Evolutionary conservation across 2,797 vertebrate genomes (phyloP).

Genomic region (Hipposideros larvatus): DNA sequence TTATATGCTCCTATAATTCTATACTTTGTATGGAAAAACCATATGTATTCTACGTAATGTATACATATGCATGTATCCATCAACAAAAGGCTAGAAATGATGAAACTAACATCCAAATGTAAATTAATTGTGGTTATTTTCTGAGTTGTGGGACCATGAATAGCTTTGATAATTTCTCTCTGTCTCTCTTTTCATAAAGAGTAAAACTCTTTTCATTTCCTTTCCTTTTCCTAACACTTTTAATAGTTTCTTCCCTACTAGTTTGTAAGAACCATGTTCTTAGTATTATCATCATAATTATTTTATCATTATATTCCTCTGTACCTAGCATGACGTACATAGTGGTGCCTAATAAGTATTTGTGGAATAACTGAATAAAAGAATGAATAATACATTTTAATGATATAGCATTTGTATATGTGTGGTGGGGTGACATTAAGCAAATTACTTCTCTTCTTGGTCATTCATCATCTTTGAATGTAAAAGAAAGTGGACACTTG

Average conservation of each 20-base stretch:
- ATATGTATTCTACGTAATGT: background rate
- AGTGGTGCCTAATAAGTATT: background rate
- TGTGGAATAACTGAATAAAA: background rate
- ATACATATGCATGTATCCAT: background rate
- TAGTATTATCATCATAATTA: background rate
- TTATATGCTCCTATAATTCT: background rate
- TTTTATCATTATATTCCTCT: background rate
- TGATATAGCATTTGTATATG: background rate
- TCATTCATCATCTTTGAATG: background rate
- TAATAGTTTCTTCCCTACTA: background rate
- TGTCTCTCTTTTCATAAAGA: background rate
- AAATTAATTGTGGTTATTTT: background rate
- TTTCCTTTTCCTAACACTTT: background rate
- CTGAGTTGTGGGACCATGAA: background rate
- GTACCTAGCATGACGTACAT: background rate
- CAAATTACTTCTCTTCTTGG: background rate
- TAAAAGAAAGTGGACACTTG: background rate
- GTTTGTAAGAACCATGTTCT: background rate
- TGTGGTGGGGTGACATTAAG: background rate
- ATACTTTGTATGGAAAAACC: background rate
- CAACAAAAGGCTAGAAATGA: background rate
- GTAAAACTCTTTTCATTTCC: background rate
- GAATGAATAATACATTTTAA: background rate
- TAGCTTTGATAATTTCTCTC: background rate
- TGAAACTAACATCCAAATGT: background rate